Conservation (phyloP, 2,113 vertebrate genomes). For the Toxotes jaculatrix region DNA sequence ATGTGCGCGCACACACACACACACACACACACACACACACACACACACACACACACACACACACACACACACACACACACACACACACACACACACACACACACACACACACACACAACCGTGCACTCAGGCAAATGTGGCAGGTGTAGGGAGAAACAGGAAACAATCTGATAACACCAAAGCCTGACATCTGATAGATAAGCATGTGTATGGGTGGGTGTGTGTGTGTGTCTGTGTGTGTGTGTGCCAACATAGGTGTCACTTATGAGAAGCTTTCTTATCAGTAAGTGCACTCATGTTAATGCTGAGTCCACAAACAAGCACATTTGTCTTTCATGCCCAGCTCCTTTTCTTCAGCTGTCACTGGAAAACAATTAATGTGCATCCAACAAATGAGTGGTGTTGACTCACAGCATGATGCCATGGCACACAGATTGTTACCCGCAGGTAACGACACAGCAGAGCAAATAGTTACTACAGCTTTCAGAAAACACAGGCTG, state of each 20-base stretch:
- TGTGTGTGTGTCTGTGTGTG: constrained; percentile 9
- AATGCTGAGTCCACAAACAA: constrained; percentile 56
- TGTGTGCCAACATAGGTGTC: constrained; percentile 38
- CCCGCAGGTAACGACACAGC: constrained; percentile 27
- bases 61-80: constrained; percentile 11
- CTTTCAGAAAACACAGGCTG: constrained; percentile 11
- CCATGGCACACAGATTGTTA: constrained; percentile 42
- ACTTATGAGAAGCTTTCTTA: constrained; percentile 57
- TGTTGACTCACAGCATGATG: constrained; percentile 56
- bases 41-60: constrained; percentile 8
- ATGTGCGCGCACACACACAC: constrained; percentile 15
- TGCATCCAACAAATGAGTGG: constrained; percentile 45
- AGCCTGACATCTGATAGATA: neutral
- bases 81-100: constrained; percentile 11
- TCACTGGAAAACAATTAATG: constrained; percentile 72
- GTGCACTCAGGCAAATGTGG: neutral
- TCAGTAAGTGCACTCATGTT: constrained; percentile 40
- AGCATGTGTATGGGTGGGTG: neutral
- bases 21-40: constrained; percentile 20
- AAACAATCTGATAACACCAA: constrained; percentile 27
- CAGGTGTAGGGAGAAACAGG: constrained; percentile 21
- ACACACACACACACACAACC: constrained; percentile 1
- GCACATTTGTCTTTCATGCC: constrained; percentile 65
- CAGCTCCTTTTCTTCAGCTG: constrained; percentile 63
- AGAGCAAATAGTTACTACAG: constrained; percentile 59